Evolutionary conservation across 2,113 vertebrate species (phyloP), one percentile per base, ranked within the genome.

Genomic region (Ploceus nigricollis): DNA sequence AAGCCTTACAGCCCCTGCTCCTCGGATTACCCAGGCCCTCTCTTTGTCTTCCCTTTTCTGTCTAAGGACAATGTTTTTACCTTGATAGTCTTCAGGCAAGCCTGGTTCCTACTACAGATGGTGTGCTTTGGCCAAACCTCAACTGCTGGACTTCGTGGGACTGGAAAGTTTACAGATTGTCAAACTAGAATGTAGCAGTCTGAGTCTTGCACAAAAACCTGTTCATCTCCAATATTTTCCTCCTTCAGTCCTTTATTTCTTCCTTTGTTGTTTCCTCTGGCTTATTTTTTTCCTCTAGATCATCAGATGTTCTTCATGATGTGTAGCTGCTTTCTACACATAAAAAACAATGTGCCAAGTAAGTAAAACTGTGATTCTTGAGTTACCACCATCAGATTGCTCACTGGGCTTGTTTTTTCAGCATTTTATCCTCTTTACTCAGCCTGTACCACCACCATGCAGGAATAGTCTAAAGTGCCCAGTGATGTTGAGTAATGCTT

Each of bases 1-100:
- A 12, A 28, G 31, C 23, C 37, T 40, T 47, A 50, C 20, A 31
- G 33, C 1, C 56, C 4, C 8, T 58, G 11, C 15, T 72, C 10
- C 13, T 30, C 61, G 28, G 47, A 22, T 6, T 76, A 4, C 19
- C 6, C 11, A 13, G 22, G 8, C 31, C 16, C 5, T 18, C 15
- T 11, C 22, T 79, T 24, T 1, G 0, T 15, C 27, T n/a, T 53
- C n/a, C 12, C 37, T 60, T 63, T 48, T 53, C 58, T 61, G 22
- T 16, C 11, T 30, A 19, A 22, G 18, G 8, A 2, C 2, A 2
- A 1, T 10, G 7, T 5, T 42, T 18, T 61, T 57, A 15, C 14
- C 9, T 10, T 18, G 4, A 5, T 2, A 53, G 23, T 10, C 45
- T 31, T 60, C 25, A 6, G 11, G 33, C 54, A 70, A 27, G 30